Base-by-base conservation (phyloP, 2,113 vertebrate species). In the Chitala chitala region DNA sequence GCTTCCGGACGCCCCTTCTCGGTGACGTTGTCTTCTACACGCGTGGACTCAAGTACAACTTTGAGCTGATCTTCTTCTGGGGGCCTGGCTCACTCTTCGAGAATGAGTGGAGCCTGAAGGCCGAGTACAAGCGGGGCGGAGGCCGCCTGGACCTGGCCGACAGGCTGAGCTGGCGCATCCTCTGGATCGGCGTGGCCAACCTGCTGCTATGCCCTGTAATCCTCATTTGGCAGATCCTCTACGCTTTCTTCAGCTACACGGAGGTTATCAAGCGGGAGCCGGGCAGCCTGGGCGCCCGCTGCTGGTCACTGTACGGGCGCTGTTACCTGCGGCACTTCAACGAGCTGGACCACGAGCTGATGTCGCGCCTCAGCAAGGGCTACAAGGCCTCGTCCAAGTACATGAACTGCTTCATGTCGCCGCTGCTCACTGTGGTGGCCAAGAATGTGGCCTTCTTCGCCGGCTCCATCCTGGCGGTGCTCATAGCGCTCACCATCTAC, bases 21-120 rank as follows among this genome's bases (percentile, higher is more conserved):
- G 95, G 93, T 3, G 92, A 98, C 40, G 87, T 75, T 0, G 92
- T 98, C 76, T 98, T 99, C 86, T 98, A 94, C 83, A 98, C 95
- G 0, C 94, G 95, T 0, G 97, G 97, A 48, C 95, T 98, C 79
- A 98, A 98, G 86, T 99, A 99, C 88, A 99, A 99, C 88, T 98
- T 98, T 0, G 96, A 99, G 87, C 92, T 99, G 63, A 98, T 99
- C 84, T 98, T 98, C 78, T 98, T 99, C 82, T 98, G 97, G 97
- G 97, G 97, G 5, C 86, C 89, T 0, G 96, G 96, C 42, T 98
- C 96, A 36, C 91, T 98, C 9, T 99, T 98, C 84, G 94, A 96
- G 83, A 99, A 98, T 0, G 95, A 98, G 72, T 98, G 97, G 97
- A 98, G 95, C 80, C 86, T 99, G 76, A 98, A 98, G 83, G 70